Percentiles rank a stretch among this genome's conserved stretches.
Evolutionary conservation across 2,888 invertebrate species (phyloP).

Genomic region (Empis stercorea): DNA sequence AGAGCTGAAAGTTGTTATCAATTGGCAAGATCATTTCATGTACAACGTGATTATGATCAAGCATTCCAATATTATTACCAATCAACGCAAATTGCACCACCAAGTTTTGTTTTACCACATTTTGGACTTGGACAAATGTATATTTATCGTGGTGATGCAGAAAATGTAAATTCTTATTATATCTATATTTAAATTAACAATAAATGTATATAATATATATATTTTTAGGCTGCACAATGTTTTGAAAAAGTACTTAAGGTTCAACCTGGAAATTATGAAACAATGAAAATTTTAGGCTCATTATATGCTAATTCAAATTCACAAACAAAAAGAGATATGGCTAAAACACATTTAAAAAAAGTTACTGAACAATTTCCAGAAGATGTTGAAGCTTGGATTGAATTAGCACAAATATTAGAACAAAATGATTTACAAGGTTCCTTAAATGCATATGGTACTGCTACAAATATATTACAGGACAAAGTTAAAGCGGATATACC

Average conservation of each 20-base stretch:
- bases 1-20: conserved; percentile 98
- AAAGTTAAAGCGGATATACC: conserved; percentile 91
- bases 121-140: conserved; percentile 99
- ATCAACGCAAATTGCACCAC: conserved; percentile 93
- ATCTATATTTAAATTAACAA: no score
- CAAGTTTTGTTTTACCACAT: conserved; percentile 90
- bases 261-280: conserved; percentile 96
- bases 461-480: conserved; percentile 82
- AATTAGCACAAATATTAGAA: conserved; percentile 94
- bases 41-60: conserved; percentile 88
- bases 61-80: conserved; percentile 99
- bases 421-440: conserved; percentile 85
- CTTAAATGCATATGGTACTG: conserved; percentile 83
- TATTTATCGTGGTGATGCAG: conserved; percentile 88
- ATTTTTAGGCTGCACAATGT: conserved; percentile 78
- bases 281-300: conserved; percentile 98
- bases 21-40: conserved; percentile 90
- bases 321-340: conserved; percentile 83
- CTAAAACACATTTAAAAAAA: conserved; percentile 86
- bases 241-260: conserved; percentile 97
- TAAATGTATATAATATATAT: conserved; percentile 3
- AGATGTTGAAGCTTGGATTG: conserved; percentile 99
- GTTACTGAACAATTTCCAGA: conserved; percentile 95
- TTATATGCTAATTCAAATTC: conserved; percentile 84
- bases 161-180: conserved; percentile 54